phyloP scores from a whole-genome alignment of 1,140 invertebrate genomes.

The Drosophila orena region DNA sequence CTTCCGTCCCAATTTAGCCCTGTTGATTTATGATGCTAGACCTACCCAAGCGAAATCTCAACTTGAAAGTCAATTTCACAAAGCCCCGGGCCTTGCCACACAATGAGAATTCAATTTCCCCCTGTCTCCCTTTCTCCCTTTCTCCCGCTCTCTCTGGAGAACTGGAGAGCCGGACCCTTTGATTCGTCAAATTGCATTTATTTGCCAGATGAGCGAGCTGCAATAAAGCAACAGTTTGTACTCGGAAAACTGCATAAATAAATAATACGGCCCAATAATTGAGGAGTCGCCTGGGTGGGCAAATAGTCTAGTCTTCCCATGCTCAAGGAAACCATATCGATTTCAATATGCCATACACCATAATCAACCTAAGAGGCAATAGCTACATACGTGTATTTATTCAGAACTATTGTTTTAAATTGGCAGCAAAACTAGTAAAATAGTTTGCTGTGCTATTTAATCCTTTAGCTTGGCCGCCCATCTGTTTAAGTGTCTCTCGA shows the following conservation, averaged over 20 bases:
- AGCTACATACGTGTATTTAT: too few species aligned
- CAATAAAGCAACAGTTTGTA: constrained; percentile 51
- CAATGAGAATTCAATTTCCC: constrained; percentile 47
- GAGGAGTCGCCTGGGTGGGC: neutral
- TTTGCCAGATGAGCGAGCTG: constrained; percentile 46
- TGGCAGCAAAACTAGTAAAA: too few species aligned
- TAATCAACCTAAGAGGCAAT: neutral
- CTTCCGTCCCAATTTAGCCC: constrained; percentile 28
- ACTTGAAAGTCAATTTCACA: constrained; percentile 39
- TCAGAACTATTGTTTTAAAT: too few species aligned
- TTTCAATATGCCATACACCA: constrained; percentile 5
- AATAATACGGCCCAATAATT: constrained; percentile 34
- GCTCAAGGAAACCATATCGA: constrained; percentile 1
- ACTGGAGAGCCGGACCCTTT: constrained; percentile 7
- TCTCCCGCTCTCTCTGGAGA: neutral
- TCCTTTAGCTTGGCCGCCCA: neutral
- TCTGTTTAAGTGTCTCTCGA: neutral
- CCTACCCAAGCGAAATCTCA: constrained; percentile 30
- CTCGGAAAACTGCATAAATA: constrained; percentile 46
- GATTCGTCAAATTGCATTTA: constrained; percentile 52
- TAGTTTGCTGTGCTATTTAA: too few species aligned
- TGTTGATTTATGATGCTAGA: constrained; percentile 48
- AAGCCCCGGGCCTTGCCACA: constrained; percentile 9
- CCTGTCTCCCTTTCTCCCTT: neutral
- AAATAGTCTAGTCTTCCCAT: neutral